Percentiles rank a stretch among this genome's conserved stretches.
Conservation (phyloP, 2,797 vertebrate species). For the Poecilia picta region DNA sequence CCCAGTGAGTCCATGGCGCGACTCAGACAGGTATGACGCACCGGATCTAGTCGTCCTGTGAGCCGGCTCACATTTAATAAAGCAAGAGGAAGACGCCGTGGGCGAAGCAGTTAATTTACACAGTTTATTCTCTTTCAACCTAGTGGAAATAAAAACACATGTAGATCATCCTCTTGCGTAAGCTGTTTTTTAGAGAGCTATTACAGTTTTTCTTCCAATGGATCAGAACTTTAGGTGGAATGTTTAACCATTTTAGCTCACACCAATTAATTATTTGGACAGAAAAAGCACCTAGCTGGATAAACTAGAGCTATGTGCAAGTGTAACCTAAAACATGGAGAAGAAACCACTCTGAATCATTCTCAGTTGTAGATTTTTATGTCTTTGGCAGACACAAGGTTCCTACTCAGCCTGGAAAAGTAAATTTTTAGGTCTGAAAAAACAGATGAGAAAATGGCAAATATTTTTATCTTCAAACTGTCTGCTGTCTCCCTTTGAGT, state of each 20-base stretch:
- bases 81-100: not conserved
- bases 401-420: not conserved
- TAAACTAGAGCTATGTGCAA: not conserved
- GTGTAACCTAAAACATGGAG: not conserved
- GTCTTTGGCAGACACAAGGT: not conserved
- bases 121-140: not conserved
- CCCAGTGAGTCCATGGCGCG: slow-evolving; percentile 98
- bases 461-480: not conserved
- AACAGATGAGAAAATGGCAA: not conserved
- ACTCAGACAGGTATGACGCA: slow-evolving; percentile 88
- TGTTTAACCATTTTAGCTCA: not conserved
- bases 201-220: not conserved
- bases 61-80: not conserved
- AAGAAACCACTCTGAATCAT: not conserved
- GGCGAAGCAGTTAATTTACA: not conserved
- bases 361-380: not conserved
- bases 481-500: not conserved
- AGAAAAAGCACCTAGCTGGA: not conserved
- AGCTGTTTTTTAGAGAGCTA: not conserved
- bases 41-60: not conserved
- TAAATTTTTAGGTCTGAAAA: not conserved
- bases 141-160: not conserved
- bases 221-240: not conserved
- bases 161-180: not conserved
- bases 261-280: not conserved